phyloP scores from a whole-genome alignment of 1,140 invertebrate genomes.

The Musca domestica region DNA sequence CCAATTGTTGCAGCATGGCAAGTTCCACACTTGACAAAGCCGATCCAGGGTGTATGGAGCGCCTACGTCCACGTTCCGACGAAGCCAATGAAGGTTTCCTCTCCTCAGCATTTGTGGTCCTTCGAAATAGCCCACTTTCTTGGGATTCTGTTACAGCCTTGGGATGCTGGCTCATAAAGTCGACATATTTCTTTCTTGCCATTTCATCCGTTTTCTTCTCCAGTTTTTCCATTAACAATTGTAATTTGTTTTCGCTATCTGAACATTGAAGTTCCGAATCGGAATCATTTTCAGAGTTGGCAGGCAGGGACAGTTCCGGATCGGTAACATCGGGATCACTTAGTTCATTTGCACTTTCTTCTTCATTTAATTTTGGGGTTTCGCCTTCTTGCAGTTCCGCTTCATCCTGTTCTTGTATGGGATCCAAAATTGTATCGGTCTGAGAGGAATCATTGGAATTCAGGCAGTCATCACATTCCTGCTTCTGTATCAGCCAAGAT shows the following conservation, averaged over 20 bases:
- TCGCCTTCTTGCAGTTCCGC: conserved; percentile 55
- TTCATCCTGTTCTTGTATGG: conserved; percentile 58
- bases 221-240: conserved; percentile 69
- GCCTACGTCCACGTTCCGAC: conserved; percentile 51
- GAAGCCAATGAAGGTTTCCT: conserved; percentile 34
- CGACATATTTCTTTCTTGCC: conserved; percentile 60
- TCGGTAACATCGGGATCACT: conserved; percentile 53
- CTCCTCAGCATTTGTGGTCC: conserved; percentile 7
- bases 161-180: conserved; percentile 56
- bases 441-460: conserved; percentile 59
- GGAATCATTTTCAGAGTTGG: conserved; percentile 64
- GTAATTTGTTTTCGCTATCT: conserved; percentile 68
- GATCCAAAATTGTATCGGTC: conserved; percentile 61
- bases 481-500: conserved; percentile 79
- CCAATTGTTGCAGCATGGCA: conserved; percentile 58
- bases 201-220: conserved; percentile 67
- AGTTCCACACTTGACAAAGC: conserved; percentile 59
- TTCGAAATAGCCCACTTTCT: conserved; percentile 27
- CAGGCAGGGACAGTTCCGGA: conserved; percentile 55
- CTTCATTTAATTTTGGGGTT: no score
- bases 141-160: conserved; percentile 50
- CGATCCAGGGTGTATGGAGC: conserved; percentile 61
- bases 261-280: conserved; percentile 62
- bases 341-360: not conserved
- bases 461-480: conserved; percentile 80